phyloP scores from a whole-genome alignment of 2,888 invertebrate genomes.

The Diarsia dahlii region DNA sequence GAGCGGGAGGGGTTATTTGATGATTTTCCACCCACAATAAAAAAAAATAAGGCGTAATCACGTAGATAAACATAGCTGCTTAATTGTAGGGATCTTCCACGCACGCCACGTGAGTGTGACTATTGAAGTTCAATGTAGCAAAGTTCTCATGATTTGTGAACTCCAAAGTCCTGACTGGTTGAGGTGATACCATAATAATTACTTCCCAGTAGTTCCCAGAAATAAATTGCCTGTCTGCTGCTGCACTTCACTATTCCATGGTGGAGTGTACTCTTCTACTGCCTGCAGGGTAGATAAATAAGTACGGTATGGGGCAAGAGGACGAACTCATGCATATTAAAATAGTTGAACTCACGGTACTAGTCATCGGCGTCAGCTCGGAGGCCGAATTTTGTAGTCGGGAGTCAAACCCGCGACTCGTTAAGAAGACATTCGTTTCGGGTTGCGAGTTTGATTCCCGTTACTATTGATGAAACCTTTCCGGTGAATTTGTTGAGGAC shows the following conservation, averaged over 20 bases:
- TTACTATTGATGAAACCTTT: not conserved
- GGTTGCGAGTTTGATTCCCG: slow-evolving; percentile 18
- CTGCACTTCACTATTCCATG: too few relatives aligned
- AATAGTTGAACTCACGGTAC: not conserved
- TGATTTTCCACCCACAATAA: too few relatives aligned
- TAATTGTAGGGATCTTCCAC: not conserved
- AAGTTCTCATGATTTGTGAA: not conserved
- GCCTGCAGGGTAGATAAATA: too few relatives aligned
- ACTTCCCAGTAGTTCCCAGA: too few relatives aligned
- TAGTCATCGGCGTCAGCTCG: not conserved
- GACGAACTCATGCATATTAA: not conserved
- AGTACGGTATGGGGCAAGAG: not conserved
- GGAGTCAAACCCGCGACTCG: too few relatives aligned
- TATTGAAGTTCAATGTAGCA: not conserved
- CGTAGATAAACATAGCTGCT: not conserved
- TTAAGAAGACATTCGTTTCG: not conserved
- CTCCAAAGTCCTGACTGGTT: not conserved
- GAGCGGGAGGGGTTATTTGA: too few relatives aligned
- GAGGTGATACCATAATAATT: not conserved
- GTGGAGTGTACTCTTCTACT: too few relatives aligned
- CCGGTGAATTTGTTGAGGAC: too few relatives aligned
- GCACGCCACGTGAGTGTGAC: not conserved
- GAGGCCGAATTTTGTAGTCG: too few relatives aligned
- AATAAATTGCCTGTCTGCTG: too few relatives aligned
- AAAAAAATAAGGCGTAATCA: not conserved